A percentile compares a stretch with the other conserved stretches of the same genome.
Evolutionary conservation across 30 jellyfish, hydroid and myxozoan species (phyloP).

Genomic region (Hydractinia echinata): DNA sequence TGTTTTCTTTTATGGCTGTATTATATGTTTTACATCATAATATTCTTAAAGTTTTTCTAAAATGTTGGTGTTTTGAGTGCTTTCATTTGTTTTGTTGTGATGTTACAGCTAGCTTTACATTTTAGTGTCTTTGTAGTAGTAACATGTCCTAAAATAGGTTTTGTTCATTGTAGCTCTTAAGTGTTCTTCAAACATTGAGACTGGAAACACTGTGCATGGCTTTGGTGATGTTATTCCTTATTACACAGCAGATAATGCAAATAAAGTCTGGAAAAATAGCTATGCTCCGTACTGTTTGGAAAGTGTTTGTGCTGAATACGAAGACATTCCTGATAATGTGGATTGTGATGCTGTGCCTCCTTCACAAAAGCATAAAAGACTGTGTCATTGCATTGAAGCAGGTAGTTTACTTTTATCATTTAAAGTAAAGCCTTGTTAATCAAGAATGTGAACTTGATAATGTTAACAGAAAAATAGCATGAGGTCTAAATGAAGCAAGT

Average conservation of each 20-base stretch:
- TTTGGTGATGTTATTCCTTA: background rate
- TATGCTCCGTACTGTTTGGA: slow-evolving; percentile 6
- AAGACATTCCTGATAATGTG: background rate
- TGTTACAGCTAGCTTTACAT: too few species aligned
- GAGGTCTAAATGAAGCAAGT: too few species aligned
- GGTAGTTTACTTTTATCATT: background rate
- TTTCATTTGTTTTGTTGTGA: too few species aligned
- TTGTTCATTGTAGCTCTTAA: background rate
- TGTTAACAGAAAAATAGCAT: too few species aligned
- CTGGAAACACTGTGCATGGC: background rate
- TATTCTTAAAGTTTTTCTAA: too few species aligned
- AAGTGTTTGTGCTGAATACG: background rate
- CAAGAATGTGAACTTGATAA: too few species aligned
- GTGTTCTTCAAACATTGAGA: slow-evolving; percentile 6
- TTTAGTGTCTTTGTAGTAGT: too few species aligned
- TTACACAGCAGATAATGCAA: background rate
- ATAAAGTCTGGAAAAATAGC: background rate
- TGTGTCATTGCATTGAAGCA: background rate
- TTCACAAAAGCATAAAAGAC: background rate
- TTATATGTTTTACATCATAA: too few species aligned
- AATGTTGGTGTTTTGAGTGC: too few species aligned
- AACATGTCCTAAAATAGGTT: background rate
- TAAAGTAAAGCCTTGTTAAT: too few species aligned
- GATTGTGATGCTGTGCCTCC: background rate
- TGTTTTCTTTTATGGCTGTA: too few species aligned